Percentiles rank a stretch among this genome's conserved stretches.
Conservation (phyloP, 92 coral and sea anemone genomes). For the Galaxea fascicularis region DNA sequence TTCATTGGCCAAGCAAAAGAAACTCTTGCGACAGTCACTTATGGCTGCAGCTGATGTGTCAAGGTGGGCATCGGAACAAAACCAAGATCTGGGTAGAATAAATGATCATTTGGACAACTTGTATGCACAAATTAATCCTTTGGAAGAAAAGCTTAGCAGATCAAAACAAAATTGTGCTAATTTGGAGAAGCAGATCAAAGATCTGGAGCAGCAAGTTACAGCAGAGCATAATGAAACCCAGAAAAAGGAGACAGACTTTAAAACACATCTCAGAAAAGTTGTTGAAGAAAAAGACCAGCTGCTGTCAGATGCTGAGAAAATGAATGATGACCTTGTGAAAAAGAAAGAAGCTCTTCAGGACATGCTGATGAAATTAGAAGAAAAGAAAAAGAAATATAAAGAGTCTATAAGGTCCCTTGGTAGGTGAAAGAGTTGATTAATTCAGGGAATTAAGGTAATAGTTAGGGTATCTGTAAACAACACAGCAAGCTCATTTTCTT, state of each 20-base stretch:
- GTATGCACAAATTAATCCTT: constrained; percentile 94
- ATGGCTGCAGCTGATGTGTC: constrained; percentile 99
- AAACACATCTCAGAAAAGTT: constrained; percentile 62
- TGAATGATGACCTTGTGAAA: constrained; percentile 70
- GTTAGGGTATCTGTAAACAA: too few relatives aligned
- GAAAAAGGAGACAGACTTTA: constrained; percentile 68
- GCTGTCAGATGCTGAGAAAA: constrained; percentile 69
- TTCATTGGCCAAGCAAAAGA: constrained; percentile 96
- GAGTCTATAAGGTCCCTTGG: constrained; percentile 79
- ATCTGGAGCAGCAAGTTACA: constrained; percentile 66
- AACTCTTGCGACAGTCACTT: constrained; percentile 87
- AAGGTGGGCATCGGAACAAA: constrained; percentile 96
- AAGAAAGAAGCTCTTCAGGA: constrained; percentile 85
- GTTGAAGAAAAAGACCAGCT: constrained; percentile 80
- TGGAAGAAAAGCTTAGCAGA: constrained; percentile 83
- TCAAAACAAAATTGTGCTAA: constrained; percentile 78
- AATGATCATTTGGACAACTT: constrained; percentile 92
- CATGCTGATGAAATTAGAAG: constrained; percentile 65
- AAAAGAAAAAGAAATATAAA: constrained; percentile 72
- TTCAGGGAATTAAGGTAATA: too few relatives aligned
- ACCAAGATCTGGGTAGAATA: constrained; percentile 91
- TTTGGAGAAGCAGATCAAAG: constrained; percentile 77
- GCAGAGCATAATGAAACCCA: constrained; percentile 56
- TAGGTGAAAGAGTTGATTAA: constrained; percentile 39
- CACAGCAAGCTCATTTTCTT: too few relatives aligned